Percentiles rank a stretch among this genome's conserved stretches.
These are phyloP conservation scores for Balaeniceps rex DNA, from an alignment of 2,113 vertebrate genomes.

Conservation along the genomic window DNA sequence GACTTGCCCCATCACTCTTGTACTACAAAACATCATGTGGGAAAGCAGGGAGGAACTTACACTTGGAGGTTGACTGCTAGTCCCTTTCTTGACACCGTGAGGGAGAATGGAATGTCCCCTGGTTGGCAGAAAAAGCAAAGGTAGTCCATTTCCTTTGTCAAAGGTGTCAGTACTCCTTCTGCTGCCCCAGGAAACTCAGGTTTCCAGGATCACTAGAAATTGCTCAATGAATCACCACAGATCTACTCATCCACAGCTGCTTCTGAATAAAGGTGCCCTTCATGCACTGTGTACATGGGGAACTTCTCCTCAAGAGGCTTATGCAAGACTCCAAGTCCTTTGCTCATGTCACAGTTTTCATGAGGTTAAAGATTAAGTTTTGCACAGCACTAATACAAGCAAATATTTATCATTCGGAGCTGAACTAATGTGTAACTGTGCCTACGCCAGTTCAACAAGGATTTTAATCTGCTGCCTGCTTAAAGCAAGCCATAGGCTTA, in stretches of 20 bases:
- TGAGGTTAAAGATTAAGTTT: not conserved
- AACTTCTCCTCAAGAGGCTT: not conserved
- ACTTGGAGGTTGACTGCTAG: not conserved
- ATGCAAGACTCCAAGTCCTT: not conserved
- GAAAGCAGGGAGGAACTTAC: not conserved
- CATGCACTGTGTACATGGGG: rapidly evolving
- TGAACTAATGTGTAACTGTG: not conserved
- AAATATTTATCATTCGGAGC: conserved; percentile 19
- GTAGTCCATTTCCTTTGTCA: not conserved
- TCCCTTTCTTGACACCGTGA: not conserved
- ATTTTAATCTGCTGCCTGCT: not conserved
- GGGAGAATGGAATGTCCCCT: not conserved
- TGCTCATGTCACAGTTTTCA: not conserved
- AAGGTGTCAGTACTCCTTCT: not conserved
- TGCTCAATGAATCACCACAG: not conserved
- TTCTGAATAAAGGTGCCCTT: not conserved
- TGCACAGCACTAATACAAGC: not conserved
- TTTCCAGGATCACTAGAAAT: not conserved
- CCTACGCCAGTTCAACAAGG: not conserved
- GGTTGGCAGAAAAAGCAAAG: not conserved
- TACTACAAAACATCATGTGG: not conserved
- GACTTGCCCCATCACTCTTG: not conserved
- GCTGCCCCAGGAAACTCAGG: not conserved
- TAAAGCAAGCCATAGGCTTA: not conserved
- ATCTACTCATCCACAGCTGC: not conserved